Evolutionary conservation across 1,140 invertebrate species (phyloP).

Genomic region (Solenopsis invicta): DNA sequence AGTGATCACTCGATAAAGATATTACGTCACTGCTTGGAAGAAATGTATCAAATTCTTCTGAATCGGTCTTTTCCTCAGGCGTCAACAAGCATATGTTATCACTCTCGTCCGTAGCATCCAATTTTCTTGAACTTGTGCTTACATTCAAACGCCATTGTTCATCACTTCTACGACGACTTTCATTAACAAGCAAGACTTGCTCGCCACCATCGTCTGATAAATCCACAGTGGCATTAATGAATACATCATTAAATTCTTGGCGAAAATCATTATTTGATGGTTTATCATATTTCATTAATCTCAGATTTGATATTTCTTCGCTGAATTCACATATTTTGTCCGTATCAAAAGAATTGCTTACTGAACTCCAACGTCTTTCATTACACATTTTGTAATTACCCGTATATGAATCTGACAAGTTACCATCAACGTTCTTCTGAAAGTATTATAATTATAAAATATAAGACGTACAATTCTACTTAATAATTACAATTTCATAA

Average conservation of each 20-base stretch:
- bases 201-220: constrained; percentile 81
- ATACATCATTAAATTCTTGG: constrained; percentile 77
- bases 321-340: constrained; percentile 77
- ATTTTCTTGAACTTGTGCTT: constrained; percentile 59
- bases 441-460: constrained; percentile 46
- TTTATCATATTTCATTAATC: constrained; percentile 71
- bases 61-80: constrained; percentile 47
- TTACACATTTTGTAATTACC: constrained; percentile 69
- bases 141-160: constrained; percentile 50
- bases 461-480: neutral
- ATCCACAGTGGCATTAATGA: constrained; percentile 83
- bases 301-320: constrained; percentile 70
- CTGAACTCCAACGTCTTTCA: constrained; percentile 83
- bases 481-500: neutral
- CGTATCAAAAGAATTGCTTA: constrained; percentile 72
- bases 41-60: constrained; percentile 65
- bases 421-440: constrained; percentile 76
- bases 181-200: constrained; percentile 58
- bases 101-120: constrained; percentile 40
- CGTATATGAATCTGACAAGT: constrained; percentile 66
- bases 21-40: constrained; percentile 35
- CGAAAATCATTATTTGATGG: constrained; percentile 66
- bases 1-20: constrained; percentile 57
- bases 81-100: constrained; percentile 16
- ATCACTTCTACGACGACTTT: constrained; percentile 41